These are phyloP conservation scores for Pteropus alecto DNA, from an alignment of 2,113 vertebrate species.

Conservation along the genomic window DNA sequence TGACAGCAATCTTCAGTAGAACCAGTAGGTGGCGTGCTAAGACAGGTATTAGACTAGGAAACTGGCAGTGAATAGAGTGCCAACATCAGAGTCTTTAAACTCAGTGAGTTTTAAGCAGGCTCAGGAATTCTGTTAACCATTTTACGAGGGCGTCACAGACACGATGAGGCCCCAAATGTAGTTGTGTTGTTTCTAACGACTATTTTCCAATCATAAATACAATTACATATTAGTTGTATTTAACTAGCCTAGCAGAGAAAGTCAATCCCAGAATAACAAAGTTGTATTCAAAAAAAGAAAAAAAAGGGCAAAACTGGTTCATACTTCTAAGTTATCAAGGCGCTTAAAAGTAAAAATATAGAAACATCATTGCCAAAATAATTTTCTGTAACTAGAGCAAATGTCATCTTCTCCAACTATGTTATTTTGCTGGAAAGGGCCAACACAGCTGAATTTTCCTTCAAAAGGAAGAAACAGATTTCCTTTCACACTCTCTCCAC, in stretches of 20 bases:
- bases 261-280: not conserved
- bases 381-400: not conserved
- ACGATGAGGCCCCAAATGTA: not conserved
- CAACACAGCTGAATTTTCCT: not conserved
- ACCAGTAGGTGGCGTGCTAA: slow-evolving; percentile 62
- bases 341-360: slow-evolving; percentile 4
- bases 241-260: not conserved
- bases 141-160: slow-evolving; percentile 17
- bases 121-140: slow-evolving; percentile 46
- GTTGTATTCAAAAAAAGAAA: not conserved
- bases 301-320: not conserved
- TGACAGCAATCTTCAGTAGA: not conserved
- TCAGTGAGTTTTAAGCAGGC: not conserved
- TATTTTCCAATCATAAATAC: slow-evolving; percentile 31
- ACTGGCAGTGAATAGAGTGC: fast-evolving
- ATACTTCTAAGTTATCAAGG: not conserved
- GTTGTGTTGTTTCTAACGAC: not conserved
- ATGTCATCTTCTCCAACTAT: not conserved
- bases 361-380: not conserved
- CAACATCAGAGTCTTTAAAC: slow-evolving; percentile 22
- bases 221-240: slow-evolving; percentile 20
- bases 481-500: not conserved
- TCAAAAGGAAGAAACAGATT: not conserved
- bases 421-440: not conserved
- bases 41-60: slow-evolving; percentile 14